Conservation (phyloP, 2,113 vertebrate species). For the Aythya baeri region DNA sequence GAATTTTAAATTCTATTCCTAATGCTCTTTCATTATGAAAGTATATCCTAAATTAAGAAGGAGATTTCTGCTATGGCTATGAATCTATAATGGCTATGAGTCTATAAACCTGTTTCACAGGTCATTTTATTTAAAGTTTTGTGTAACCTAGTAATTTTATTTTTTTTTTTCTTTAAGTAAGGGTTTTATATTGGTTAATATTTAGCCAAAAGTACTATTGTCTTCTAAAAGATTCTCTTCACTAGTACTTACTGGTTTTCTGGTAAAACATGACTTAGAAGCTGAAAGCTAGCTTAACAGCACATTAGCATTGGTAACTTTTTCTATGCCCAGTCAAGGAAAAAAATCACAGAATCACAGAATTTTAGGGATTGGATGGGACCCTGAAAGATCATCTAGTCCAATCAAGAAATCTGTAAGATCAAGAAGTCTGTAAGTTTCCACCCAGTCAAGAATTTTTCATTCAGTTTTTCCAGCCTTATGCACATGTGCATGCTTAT, state of each 20-base stretch:
- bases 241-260: not conserved
- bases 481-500: fast-evolving
- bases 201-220: not conserved
- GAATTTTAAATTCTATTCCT: not conserved
- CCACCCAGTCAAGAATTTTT: not conserved
- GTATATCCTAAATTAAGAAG: not conserved
- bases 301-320: not conserved
- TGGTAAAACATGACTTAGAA: not conserved
- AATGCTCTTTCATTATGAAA: not conserved
- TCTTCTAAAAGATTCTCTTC: not conserved
- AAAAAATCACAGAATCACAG: too few species aligned
- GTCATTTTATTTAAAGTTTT: not conserved
- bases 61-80: too few species aligned
- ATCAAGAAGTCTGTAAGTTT: not conserved
- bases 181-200: not conserved
- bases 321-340: not conserved
- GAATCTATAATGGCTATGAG: not conserved
- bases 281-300: not conserved
- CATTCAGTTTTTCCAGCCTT: not conserved
- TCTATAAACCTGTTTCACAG: not conserved
- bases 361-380: too few species aligned
- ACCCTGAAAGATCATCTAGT: too few species aligned
- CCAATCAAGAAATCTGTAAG: too few species aligned
- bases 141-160: not conserved
- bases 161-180: not conserved